Conservation (phyloP, 2,888 invertebrate genomes). For the Metallyticus violacea region DNA sequence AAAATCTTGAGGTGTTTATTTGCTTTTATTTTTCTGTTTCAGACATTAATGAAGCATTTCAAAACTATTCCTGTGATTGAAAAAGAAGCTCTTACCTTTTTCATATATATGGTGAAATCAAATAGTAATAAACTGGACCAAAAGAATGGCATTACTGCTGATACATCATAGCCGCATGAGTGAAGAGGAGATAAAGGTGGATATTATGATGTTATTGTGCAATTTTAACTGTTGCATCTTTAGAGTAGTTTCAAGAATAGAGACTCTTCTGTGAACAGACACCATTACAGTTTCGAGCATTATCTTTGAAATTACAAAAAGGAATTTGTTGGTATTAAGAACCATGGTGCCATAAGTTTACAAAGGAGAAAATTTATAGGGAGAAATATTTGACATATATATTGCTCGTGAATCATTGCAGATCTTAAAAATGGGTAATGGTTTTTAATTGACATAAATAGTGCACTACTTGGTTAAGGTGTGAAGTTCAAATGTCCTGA, state of each 20-base stretch:
- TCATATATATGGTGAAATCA: slow-evolving; percentile 94
- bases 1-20: too few relatives aligned
- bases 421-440: too few relatives aligned
- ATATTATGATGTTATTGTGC: slow-evolving; percentile 6
- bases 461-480: too few relatives aligned
- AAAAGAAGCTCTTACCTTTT: slow-evolving; percentile 91
- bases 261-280: neutral
- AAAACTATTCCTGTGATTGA: slow-evolving; percentile 92
- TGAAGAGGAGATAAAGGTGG: too few relatives aligned
- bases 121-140: slow-evolving; percentile 85
- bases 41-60: slow-evolving; percentile 94
- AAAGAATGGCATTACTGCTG: slow-evolving; percentile 71
- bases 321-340: neutral
- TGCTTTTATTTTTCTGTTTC: slow-evolving; percentile 46
- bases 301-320: neutral
- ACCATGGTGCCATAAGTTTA: neutral
- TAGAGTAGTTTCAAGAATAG: neutral
- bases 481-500: too few relatives aligned
- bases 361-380: neutral
- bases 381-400: neutral
- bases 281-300: neutral
- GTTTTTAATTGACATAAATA: too few relatives aligned
- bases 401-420: neutral
- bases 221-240: neutral
- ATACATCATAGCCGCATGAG: slow-evolving; percentile 49